phyloP scores from a whole-genome alignment of 2,888 invertebrate genomes.

The Apocheima hispidaria region DNA sequence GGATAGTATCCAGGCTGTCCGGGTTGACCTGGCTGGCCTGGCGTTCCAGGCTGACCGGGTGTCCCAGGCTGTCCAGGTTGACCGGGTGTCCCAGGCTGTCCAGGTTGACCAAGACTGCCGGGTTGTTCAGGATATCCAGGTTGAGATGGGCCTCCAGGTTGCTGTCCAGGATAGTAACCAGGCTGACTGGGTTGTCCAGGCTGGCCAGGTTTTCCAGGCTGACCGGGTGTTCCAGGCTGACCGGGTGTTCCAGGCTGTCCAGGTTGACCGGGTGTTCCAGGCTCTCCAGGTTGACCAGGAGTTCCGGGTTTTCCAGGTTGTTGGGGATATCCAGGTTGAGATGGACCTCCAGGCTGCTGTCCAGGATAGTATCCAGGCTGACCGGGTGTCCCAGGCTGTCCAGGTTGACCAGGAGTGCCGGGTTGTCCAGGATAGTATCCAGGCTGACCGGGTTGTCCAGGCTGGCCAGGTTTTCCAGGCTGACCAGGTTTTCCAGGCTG shows the following conservation, averaged over 20 bases:
- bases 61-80: no score
- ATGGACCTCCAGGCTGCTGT: no score
- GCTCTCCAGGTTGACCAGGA: slow-evolving; percentile 47
- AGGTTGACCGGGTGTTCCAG: slow-evolving; percentile 53
- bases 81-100: no score
- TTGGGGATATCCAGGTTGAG: no score
- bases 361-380: no score
- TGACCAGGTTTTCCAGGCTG: slow-evolving; percentile 44
- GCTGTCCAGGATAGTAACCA: slow-evolving; percentile 48
- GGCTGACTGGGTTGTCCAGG: slow-evolving; percentile 54
- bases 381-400: slow-evolving; percentile 49
- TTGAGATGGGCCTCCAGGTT: slow-evolving; percentile 48
- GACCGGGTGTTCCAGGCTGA: slow-evolving; percentile 36
- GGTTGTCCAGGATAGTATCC: slow-evolving; percentile 50
- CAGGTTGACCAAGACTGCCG: no score
- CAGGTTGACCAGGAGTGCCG: slow-evolving; percentile 50
- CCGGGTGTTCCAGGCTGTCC: slow-evolving; percentile 48
- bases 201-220: slow-evolving; percentile 45
- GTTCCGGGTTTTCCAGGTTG: slow-evolving; percentile 43
- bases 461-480: slow-evolving; percentile 48
- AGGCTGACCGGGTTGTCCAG: slow-evolving; percentile 39
- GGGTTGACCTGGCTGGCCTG: no score
- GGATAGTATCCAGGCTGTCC: no score
- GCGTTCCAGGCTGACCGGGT: no score
- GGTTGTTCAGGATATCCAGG: slow-evolving; percentile 50